Base-by-base conservation (phyloP, 2,113 vertebrate species). In the Neoarius graeffei region DNA sequence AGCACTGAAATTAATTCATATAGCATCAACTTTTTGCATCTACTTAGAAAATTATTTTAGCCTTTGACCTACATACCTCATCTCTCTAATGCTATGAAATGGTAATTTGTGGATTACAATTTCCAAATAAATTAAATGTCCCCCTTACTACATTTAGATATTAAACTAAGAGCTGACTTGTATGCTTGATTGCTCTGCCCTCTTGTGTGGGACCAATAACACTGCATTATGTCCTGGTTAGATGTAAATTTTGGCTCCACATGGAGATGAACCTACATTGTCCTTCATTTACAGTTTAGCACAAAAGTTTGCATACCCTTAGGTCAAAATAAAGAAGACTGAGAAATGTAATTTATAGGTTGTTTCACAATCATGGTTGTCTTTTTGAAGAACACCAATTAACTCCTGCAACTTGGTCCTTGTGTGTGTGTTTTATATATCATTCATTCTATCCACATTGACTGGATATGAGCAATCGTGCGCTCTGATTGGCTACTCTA, bases 171-270 rank as follows among this genome's bases (percentile, higher is more conserved):
- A 0, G 4, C 25, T 27, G 3, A 50, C 1, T 79, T 48, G 74
- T 69, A 76, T 50, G 77, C 79, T 88, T 64, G 69, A 79, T 54
- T 69, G 35, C 64, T 56, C 64, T 85, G 84, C 64, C 89, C 81
- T 76, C 91, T 91, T 84, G 56, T 89, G 91, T 82, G 13, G 27
- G 27, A 85, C 30, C 69, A 30, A n/a, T 42, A 62, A 20, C 64
- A 84, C 20, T 62, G 5, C 69, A 48, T 15, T 14, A 66, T 5
- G 20, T 35, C 14, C 48, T 8, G 17, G 48, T 76, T 77, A 30
- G 15, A 23, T 81, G n/a, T 35, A 30, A 59, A 30, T 15, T 5
- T 60, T 35, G 54, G 3, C 7, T 5, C 9, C 8, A 76, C 1
- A 19, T 19, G 57, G 14, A 76, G 20, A 25, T 50, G 10, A 17